Evolutionary conservation across 2,888 invertebrate genomes (phyloP).

Genomic region (Myopa testacea): DNA sequence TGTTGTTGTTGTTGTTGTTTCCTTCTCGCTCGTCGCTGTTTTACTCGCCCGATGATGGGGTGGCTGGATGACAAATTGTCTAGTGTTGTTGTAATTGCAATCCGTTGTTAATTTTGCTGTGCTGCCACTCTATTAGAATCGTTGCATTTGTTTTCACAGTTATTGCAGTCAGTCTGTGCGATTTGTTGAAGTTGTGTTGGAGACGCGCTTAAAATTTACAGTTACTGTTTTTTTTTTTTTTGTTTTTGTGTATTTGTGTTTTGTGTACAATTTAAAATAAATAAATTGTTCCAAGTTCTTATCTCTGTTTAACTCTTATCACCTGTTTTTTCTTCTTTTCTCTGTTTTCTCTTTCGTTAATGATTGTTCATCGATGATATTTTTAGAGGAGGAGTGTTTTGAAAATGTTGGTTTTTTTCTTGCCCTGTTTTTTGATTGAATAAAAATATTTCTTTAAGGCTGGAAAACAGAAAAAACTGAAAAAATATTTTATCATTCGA

Average conservation of each 20-base stretch:
- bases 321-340: not conserved
- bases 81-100: not conserved
- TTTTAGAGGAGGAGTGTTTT: too few relatives aligned
- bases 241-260: too few relatives aligned
- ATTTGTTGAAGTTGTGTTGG: slow-evolving; percentile 7
- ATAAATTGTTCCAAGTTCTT: not conserved
- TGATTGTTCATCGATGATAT: too few relatives aligned
- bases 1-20: not conserved
- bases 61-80: slow-evolving; percentile 16
- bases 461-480: not conserved
- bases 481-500: not conserved
- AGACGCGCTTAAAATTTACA: too few relatives aligned
- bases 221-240: too few relatives aligned
- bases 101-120: slow-evolving; percentile 8
- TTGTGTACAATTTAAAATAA: too few relatives aligned
- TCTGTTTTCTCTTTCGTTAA: not conserved
- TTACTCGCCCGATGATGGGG: too few relatives aligned
- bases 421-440: too few relatives aligned
- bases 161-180: too few relatives aligned
- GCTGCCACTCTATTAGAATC: not conserved
- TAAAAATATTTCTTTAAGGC: not conserved
- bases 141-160: not conserved
- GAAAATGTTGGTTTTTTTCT: too few relatives aligned
- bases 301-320: slow-evolving; percentile 2
- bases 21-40: too few relatives aligned